Base-by-base conservation (phyloP, 1,140 invertebrate genomes). In the Bombus fervidus region DNA sequence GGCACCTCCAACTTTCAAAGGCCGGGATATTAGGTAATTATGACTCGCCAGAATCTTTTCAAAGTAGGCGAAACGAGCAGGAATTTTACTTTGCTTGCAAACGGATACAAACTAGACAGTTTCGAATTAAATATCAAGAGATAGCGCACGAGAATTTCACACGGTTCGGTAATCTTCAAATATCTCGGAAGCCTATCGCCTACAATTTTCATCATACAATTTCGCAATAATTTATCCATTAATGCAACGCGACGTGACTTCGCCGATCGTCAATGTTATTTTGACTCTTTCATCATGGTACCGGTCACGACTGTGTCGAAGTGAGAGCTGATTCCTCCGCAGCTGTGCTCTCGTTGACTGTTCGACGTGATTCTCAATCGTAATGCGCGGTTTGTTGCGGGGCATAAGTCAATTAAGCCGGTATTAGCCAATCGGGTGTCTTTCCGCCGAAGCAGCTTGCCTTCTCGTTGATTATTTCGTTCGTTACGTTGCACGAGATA, bases 351-450 rank as follows among this genome's bases (percentile, higher is more conserved):
- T 64, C 81, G 57, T 87, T 83, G 88, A 86, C 39, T 86, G 75
- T 73, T 39, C 53, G 62, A 90, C 87, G 89, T 64, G 83, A 90
- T 88, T 88, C 86, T 75, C 68, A 66, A 88, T 83, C 86, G 89
- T 83, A 85, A 90, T 80, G 83, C 72, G 79, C 83, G 82, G 72
- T 79, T 68, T 34, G 34, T 90, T 80, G 39, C 80, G 64, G 75
- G 74, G 53, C 89, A 90, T 88, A 90, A 90, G 89, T 90, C 86
- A 90, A 90, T 90, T 90, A 90, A 86, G 62, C 53, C 71, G 47
- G 73, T 75, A 86, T 90, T 88, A 81, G 89, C 77, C 83, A 83
- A 90, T 90, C 83, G 80, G 77, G 57, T 77, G 76, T 47, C 43
- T 37, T 53, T 80, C 64, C n/a, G 34, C 18, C 59, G 28, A 34